Evolutionary conservation across 1,140 invertebrate species (phyloP), one percentile per base, ranked within the genome.

Genomic region (Magallana ariakensis): DNA sequence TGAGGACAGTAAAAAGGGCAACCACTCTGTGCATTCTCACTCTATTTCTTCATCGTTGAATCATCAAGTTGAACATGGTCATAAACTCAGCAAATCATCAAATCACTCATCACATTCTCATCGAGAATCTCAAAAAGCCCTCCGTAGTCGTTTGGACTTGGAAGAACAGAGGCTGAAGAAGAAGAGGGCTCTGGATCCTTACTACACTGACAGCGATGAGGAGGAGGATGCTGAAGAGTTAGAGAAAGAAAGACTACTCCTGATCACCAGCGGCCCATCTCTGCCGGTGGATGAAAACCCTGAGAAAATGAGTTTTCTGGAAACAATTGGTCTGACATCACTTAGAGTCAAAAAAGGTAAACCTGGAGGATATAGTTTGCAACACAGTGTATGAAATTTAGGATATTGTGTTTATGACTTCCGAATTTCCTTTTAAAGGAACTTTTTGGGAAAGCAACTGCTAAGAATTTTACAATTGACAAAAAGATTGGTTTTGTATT

Each of bases 301-400:
- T 70, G 87, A 89, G n/a, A 94, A 94, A 88, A 80, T 93, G 60
- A 88, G 87, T 33, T 87, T 92, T 54, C 83, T 94, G 33, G 83
- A 89, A 26, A 60, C 88, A 60, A 85, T 94, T 55, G 93, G 93
- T 80, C 81, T 94, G 13, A 91, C 90, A 57, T 92, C 92, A 11
- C 85, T 87, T 19, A 86, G 86, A 57, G 89, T 87, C 8, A 93
- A 91, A 89, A 92, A 91, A 92, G 93, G 93, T 94, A 56, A 60
- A 88, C 54, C 6, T 11, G 19, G 0, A 54, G 46, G 33, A 46
- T 46, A 46, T 46, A 46, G 5, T 46, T 46, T 46, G 33, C 33
- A 46, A 46, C 33, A 46, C 33, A 46, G 33, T 46, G 5, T 46
- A 5, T 46, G 33, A 46, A 46, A 46, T 46, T 46, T 46, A 46